These are phyloP conservation scores for Drosophila carrolli DNA, from an alignment of 1,140 invertebrate species.

Conservation along the genomic window DNA sequence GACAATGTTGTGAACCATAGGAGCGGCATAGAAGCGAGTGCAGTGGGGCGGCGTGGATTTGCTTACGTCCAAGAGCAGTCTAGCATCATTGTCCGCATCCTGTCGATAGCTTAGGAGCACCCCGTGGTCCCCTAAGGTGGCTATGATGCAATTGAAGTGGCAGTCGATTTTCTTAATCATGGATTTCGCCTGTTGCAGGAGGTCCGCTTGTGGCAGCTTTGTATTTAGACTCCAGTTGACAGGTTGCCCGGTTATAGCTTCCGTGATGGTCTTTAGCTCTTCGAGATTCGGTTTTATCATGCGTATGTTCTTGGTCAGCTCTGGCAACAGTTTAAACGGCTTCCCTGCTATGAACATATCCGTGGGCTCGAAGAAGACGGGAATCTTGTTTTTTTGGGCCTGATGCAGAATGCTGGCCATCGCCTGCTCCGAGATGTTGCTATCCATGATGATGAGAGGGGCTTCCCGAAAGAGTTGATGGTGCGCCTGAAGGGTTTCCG, in stretches of 20 bases:
- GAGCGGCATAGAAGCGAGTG: slow-evolving; percentile 85
- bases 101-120: slow-evolving; percentile 84
- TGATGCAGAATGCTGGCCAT: slow-evolving; percentile 88
- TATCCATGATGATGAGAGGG: slow-evolving; percentile 92
- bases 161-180: slow-evolving; percentile 63
- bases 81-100: slow-evolving; percentile 57
- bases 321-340: slow-evolving; percentile 84
- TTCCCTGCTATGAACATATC: slow-evolving; percentile 87
- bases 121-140: slow-evolving; percentile 87
- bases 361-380: slow-evolving; percentile 90
- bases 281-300: slow-evolving; percentile 90
- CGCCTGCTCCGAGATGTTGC: slow-evolving; percentile 89
- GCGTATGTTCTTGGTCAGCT: slow-evolving; percentile 85
- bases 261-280: slow-evolving; percentile 88
- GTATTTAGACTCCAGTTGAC: slow-evolving; percentile 16
- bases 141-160: slow-evolving; percentile 86
- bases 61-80: slow-evolving; percentile 29
- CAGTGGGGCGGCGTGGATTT: slow-evolving; percentile 14
- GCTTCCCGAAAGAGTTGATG: slow-evolving; percentile 86
- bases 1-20: slow-evolving; percentile 84
- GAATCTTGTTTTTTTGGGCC: slow-evolving; percentile 87
- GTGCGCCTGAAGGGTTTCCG: slow-evolving; percentile 86
- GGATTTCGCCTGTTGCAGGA: slow-evolving; percentile 43
- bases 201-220: slow-evolving; percentile 20
- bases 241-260: slow-evolving; percentile 40